Evolutionary conservation across 2,113 vertebrate genomes (phyloP).

Genomic region (Pelmatolapia mariae): DNA sequence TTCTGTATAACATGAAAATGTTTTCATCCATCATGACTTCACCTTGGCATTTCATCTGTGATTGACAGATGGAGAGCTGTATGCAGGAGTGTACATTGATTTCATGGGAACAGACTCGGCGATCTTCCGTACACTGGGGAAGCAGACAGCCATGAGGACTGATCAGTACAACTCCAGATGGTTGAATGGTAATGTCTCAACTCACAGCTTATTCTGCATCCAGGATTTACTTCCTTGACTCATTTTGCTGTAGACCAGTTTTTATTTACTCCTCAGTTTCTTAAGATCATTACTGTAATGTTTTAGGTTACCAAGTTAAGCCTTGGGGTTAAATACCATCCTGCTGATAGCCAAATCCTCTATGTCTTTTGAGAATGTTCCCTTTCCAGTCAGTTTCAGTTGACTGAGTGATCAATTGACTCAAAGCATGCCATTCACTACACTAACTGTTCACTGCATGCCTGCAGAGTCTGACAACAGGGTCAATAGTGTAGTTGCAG

Average conservation of each 20-base stretch:
- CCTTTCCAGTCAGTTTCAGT: not conserved
- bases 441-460: conserved; percentile 5
- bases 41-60: conserved; percentile 9
- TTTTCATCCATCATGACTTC: conserved; percentile 2
- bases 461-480: conserved; percentile 1
- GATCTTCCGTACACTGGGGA: conserved; percentile 96
- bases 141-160: conserved; percentile 96
- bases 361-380: not conserved
- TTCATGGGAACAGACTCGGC: conserved; percentile 98
- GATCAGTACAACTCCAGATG: conserved; percentile 99
- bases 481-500: conserved; percentile 7
- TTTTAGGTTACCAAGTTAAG: not conserved
- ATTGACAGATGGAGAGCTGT: conserved; percentile 91
- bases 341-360: not conserved
- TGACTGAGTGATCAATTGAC: conserved; percentile 1
- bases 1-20: not conserved
- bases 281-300: not conserved
- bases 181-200: conserved; percentile 83
- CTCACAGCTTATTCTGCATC: conserved; percentile 3
- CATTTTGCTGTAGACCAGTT: not conserved
- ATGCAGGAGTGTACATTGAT: conserved; percentile 95
- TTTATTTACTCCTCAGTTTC: conserved; percentile 7
- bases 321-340: not conserved
- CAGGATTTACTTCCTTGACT: not conserved
- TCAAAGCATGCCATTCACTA: not conserved